Conservation (phyloP, 2,888 invertebrate species). For the Cosmorhoe ocellata region DNA sequence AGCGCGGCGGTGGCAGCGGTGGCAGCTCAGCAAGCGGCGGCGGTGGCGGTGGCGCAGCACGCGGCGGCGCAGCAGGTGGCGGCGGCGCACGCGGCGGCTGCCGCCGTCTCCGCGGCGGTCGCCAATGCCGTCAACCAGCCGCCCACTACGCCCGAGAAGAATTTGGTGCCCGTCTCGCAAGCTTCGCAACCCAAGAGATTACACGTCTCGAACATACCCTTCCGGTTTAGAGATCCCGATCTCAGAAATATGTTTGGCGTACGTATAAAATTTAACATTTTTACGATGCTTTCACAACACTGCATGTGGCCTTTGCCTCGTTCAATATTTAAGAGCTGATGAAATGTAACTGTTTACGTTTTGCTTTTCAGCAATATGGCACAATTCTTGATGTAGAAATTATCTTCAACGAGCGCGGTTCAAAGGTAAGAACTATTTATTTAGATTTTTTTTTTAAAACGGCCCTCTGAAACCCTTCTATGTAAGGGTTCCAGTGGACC, state of each 20-base stretch:
- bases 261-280: slow-evolving; percentile 74
- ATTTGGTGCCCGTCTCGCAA: slow-evolving; percentile 78
- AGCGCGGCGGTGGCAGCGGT: slow-evolving; percentile 71
- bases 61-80: slow-evolving; percentile 74
- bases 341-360: slow-evolving; percentile 56
- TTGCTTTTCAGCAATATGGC: slow-evolving; percentile 96
- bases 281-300: slow-evolving; percentile 37
- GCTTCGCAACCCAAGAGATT: slow-evolving; percentile 93
- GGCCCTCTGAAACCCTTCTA: slow-evolving; percentile 62
- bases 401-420: slow-evolving; percentile 99
- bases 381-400: slow-evolving; percentile 99
- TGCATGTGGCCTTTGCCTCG: slow-evolving; percentile 42
- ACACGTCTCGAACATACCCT: slow-evolving; percentile 99
- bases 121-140: slow-evolving; percentile 53
- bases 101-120: slow-evolving; percentile 61
- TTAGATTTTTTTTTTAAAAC: slow-evolving; percentile 42
- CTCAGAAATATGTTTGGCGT: slow-evolving; percentile 99
- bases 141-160: slow-evolving; percentile 69
- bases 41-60: slow-evolving; percentile 56
- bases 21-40: slow-evolving; percentile 66
- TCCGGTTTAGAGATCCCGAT: slow-evolving; percentile 99
- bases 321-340: slow-evolving; percentile 27
- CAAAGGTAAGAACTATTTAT: slow-evolving; percentile 92
- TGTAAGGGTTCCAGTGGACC: slow-evolving; percentile 59
- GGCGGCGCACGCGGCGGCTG: slow-evolving; percentile 76